Base-by-base conservation (phyloP, 2,888 invertebrate genomes). In the Nomada flava region DNA sequence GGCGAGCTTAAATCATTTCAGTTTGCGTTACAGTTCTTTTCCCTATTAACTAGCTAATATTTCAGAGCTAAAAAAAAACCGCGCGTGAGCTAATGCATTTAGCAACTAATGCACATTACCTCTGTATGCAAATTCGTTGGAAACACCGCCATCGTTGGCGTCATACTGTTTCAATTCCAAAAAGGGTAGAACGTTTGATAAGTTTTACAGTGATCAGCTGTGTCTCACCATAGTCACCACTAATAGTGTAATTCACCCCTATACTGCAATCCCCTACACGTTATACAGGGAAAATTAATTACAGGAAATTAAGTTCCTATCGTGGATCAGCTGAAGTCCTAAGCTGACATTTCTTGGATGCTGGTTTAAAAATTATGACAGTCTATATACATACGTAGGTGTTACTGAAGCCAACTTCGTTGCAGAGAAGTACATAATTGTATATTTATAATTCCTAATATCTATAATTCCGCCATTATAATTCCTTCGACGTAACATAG, bases 91-190 rank as follows among this genome's bases (percentile, higher is more conserved):
- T 59, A 20, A 62, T 47, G 52, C 70, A 18, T 55, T 60, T 13
- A 55, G 29, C 20, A 53, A 63, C 52, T 76, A 76, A 63, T 70
- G 71, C 63, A 50, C 36, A 73, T 67, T 65, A 26, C 60, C 67
- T 55, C 72, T 63, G 26, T 72, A 83, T 84, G 83, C 72, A 83
- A 84, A 84, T 84, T 74, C 69, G 76, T 76, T 79, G 74, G 79
- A 83, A 79, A 83, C 83, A 67, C 53, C 67, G 57, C 64, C 69
- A 59, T 59, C 69, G 60, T 59, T 64, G 68, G 69, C 72, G 83
- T 79, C 83, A 79, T 79, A 57, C 71, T 60, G 75, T 52, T 74
- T 76, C 76, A 79, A 79, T 77, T 76, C 62, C 64, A 53, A 83
- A 75, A 83, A 76, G 83, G 69, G 57, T 62, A 50, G 71, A 63